Percentiles rank a stretch among this genome's conserved stretches.
phyloP scores from a whole-genome alignment of 2,113 vertebrate species.

The Chamaetylas fuelleborni region DNA sequence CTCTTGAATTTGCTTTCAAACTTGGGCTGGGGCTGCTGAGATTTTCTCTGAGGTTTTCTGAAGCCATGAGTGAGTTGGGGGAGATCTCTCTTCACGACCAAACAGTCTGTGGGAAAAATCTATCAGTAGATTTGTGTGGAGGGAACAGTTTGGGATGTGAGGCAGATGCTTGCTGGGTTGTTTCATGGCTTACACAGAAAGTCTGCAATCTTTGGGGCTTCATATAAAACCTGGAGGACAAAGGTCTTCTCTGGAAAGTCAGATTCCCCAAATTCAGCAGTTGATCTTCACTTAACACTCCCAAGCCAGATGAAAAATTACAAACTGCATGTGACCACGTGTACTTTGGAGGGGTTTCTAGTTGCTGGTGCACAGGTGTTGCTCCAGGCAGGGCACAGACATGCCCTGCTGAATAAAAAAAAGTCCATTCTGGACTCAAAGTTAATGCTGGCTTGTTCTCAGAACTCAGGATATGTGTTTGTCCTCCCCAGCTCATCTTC shows the following conservation, averaged over 20 bases:
- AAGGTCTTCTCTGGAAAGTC: background rate
- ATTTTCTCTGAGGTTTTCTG: background rate
- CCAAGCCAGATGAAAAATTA: slow-evolving; percentile 33
- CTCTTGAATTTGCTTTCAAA: slow-evolving; percentile 12
- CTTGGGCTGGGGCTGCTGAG: background rate
- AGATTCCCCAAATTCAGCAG: background rate
- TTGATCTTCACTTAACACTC: slow-evolving; percentile 25
- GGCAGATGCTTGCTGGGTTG: background rate
- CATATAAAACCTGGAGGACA: slow-evolving; percentile 6
- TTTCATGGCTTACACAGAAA: background rate
- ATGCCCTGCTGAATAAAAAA: background rate
- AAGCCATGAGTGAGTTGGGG: background rate
- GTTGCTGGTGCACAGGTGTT: slow-evolving; percentile 27
- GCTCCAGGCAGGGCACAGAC: background rate
- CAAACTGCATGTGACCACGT: background rate
- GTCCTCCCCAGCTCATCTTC: background rate
- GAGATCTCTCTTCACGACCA: background rate
- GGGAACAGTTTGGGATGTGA: background rate
- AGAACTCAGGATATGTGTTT: background rate
- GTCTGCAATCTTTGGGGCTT: background rate
- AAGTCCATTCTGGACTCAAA: background rate
- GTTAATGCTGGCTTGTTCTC: background rate
- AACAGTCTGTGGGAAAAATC: background rate
- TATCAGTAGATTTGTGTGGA: background rate
- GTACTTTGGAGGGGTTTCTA: background rate